Percentiles rank a stretch among this genome's conserved stretches.
These are phyloP conservation scores for Protodeltote pygarga DNA, from an alignment of 2,888 invertebrate species.

Conservation along the genomic window DNA sequence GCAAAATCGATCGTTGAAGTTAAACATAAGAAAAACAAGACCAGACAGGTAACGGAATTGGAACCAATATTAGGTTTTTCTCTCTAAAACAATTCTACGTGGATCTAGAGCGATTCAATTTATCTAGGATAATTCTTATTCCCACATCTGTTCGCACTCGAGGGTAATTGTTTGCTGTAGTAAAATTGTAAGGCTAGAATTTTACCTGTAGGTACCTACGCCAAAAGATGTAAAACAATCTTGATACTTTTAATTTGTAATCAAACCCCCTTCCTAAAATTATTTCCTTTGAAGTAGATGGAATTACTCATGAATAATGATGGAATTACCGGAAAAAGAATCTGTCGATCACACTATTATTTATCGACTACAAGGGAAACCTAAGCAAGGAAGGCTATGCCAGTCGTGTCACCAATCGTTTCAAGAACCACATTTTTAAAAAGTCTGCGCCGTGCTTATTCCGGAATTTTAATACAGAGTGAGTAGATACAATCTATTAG, in stretches of 20 bases:
- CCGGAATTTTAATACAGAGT: too few species aligned
- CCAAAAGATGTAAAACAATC: conserved; percentile 3
- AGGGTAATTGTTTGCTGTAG: conserved; percentile 29
- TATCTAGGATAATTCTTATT: conserved; percentile 21
- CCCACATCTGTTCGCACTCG: conserved; percentile 21
- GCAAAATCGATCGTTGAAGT: not conserved
- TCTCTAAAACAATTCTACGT: conserved; percentile 1
- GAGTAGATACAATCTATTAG: too few species aligned
- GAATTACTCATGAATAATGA: too few species aligned
- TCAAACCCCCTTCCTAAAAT: not conserved
- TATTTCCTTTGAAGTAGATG: not conserved
- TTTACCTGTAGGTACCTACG: conserved; percentile 4
- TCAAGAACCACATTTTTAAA: too few species aligned
- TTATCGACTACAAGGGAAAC: too few species aligned
- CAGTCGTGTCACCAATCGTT: too few species aligned
- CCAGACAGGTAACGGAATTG: not conserved
- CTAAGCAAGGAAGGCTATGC: too few species aligned
- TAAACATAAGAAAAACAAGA: not conserved
- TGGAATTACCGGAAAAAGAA: too few species aligned
- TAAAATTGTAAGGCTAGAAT: conserved; percentile 12
- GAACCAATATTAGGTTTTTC: conserved; percentile 1
- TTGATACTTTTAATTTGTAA: not conserved
- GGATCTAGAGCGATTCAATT: conserved; percentile 25
- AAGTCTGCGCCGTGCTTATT: too few species aligned
- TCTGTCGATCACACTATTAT: too few species aligned